phyloP scores from a whole-genome alignment of 2,113 vertebrate species.

The Micromys minutus region DNA sequence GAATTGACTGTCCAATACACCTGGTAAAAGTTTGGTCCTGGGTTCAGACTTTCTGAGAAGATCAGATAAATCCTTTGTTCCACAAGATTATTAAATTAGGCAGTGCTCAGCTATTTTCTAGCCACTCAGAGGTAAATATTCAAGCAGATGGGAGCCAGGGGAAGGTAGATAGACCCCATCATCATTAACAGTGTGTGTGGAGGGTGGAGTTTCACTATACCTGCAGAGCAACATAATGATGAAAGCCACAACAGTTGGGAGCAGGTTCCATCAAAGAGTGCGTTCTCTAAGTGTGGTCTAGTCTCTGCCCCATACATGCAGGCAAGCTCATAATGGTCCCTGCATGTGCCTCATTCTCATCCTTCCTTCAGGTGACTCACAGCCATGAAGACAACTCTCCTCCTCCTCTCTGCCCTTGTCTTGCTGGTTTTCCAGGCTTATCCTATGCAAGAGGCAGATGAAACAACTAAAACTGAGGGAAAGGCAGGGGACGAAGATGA shows the following conservation, averaged over 20 bases:
- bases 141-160: not conserved
- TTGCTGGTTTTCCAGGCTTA: not conserved
- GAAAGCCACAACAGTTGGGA: fast-evolving
- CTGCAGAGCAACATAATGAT: not conserved
- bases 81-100: not conserved
- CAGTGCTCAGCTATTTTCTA: fast-evolving
- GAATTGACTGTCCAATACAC: not conserved
- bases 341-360: not conserved
- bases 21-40: not conserved
- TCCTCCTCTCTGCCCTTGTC: not conserved
- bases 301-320: not conserved
- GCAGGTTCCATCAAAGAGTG: too few relatives aligned
- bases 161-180: not conserved
- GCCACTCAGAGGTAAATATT: not conserved
- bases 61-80: not conserved
- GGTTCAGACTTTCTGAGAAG: not conserved
- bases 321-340: fast-evolving
- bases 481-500: not conserved
- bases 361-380: not conserved
- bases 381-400: not conserved
- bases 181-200: too few relatives aligned
- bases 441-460: fast-evolving
- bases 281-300: fast-evolving
- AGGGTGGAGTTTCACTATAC: too few relatives aligned
- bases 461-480: not conserved